Evolutionary conservation across 1,140 invertebrate genomes (phyloP), one percentile per base, ranked within the genome.

Genomic region (Pseudoatta argentina): DNA sequence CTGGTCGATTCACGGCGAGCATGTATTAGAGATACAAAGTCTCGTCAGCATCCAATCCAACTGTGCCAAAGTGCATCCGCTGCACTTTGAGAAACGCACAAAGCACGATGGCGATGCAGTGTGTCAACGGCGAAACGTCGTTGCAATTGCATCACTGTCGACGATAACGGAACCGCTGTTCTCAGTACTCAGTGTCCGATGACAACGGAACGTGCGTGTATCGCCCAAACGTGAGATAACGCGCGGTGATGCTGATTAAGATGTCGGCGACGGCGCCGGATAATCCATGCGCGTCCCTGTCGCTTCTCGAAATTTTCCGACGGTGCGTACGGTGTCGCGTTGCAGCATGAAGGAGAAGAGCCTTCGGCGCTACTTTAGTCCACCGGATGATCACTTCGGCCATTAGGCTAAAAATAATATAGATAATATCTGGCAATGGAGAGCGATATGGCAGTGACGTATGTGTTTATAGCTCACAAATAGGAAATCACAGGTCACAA

Each of bases 171-270:
- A 59, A 82, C 39, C 55, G 79, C 69, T 55, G 76, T 83, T 83
- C 79, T 63, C 34, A 69, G 79, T 83, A 83, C 24, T 14, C 69
- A 69, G 69, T 83, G 27, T 83, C 79, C 57, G 79, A 0, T 83
- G 69, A 83, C 79, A 27, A 4, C 21, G 69, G 55, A 83, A 48
- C 79, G 79, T 83, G 79, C 79, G 79, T 83, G 69, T 73, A 75
- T 83, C 79, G 79, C 57, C 69, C 39, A 75, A 83, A 83, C 79
- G 79, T 69, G 79, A 73, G 79, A 83, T 73, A 83, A 63, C 66
- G 55, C 67, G 55, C 48, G 8, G 24, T 51, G 69, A 83, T 83
- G 79, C 79, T 83, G 79, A 83, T 83, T 83, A 83, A 83, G 79
- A 83, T 75, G 69, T 83, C 55, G 39, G 69, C 77, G 69, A 24